Conservation (phyloP, 2,113 vertebrate genomes). For the Taxidea taxus region DNA sequence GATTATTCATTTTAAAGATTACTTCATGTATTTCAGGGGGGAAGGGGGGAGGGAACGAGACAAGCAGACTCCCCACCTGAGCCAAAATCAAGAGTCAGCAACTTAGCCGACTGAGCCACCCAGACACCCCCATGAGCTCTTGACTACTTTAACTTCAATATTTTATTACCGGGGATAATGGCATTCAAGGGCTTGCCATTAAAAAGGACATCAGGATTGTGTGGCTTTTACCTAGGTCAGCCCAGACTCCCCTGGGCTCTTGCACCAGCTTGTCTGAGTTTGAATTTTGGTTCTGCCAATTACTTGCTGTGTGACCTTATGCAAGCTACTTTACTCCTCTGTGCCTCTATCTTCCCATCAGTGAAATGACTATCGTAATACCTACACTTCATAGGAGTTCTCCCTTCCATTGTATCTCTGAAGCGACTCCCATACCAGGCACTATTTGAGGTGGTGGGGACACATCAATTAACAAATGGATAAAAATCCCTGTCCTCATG, state of each 20-base stretch:
- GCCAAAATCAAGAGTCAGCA: not conserved
- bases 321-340: not conserved
- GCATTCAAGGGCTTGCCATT: not conserved
- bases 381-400: not conserved
- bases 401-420: not conserved
- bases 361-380: not conserved
- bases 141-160: not conserved
- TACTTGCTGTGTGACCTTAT: not conserved
- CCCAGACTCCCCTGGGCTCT: rapidly evolving
- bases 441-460: not conserved
- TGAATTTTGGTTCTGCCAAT: not conserved
- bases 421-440: not conserved
- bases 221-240: not conserved
- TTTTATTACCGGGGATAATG: not conserved
- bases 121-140: not conserved
- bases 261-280: not conserved
- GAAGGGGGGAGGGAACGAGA: not conserved
- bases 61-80: not conserved
- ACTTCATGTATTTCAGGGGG: not conserved
- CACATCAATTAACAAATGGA: not conserved
- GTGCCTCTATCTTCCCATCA: not conserved
- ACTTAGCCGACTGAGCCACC: not conserved
- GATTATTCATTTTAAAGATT: not conserved
- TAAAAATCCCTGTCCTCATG: not conserved
- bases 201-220: not conserved